Percentiles rank a stretch among this genome's conserved stretches.
These are phyloP conservation scores for Octodon degus DNA, from an alignment of 2,113 vertebrate genomes.

Conservation along the genomic window DNA sequence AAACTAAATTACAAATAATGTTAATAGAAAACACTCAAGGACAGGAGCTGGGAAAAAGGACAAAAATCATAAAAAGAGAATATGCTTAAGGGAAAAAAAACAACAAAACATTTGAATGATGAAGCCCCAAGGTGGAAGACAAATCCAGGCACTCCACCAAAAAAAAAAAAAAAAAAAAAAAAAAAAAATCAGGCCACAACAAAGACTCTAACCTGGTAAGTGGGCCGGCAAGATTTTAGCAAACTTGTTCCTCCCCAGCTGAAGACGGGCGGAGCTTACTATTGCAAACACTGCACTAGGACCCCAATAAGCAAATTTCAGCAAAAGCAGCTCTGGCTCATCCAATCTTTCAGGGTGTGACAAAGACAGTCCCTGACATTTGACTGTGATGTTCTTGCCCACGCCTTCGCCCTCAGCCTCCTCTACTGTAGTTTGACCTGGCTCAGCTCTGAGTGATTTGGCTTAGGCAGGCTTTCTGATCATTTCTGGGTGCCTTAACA, in stretches of 20 bases:
- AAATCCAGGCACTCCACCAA: too few relatives aligned
- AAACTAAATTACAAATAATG: too few relatives aligned
- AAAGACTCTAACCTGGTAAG: conserved; percentile 73
- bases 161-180: too few relatives aligned
- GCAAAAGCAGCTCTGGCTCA: conserved; percentile 95
- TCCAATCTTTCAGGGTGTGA: conserved; percentile 95
- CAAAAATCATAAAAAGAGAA: too few relatives aligned
- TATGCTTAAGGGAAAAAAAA: too few relatives aligned
- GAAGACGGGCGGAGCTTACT: conserved; percentile 94
- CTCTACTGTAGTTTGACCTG: conserved; percentile 41
- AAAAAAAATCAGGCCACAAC: too few relatives aligned
- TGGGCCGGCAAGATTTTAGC: conserved; percentile 94
- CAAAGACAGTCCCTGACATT: conserved; percentile 92
- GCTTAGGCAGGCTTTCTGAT: conserved; percentile 51
- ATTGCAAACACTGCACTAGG: conserved; percentile 95
- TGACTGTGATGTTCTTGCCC: conserved; percentile 85
- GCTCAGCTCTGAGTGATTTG: conserved; percentile 33
- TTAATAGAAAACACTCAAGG: too few relatives aligned
- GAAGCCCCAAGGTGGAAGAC: too few relatives aligned
- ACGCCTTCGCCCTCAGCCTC: background rate
- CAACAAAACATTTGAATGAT: too few relatives aligned
- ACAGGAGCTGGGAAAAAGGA: too few relatives aligned
- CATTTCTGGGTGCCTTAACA: conserved; percentile 63
- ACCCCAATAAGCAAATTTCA: conserved; percentile 96
- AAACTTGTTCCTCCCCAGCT: conserved; percentile 94